Base-by-base conservation (phyloP, 2,888 invertebrate genomes). In the Cosmia pyralina region DNA sequence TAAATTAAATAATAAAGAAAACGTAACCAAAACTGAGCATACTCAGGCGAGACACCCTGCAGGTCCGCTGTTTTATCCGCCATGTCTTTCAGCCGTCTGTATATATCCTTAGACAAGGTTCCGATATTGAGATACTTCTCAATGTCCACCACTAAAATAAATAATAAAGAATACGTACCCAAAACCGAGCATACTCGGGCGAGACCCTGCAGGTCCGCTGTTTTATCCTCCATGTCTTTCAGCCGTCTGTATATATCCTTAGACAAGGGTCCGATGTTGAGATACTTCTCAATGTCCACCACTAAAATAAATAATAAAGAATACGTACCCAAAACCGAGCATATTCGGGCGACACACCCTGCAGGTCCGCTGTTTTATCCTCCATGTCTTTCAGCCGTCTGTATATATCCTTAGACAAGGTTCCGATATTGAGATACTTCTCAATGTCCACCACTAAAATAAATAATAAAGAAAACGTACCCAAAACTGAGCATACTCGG, bases 311-410 rank as follows among this genome's bases (percentile, higher is more conserved):
- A 48, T 48, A 50, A 58, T 17, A 41, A 53, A 65, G 15, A 13
- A n/a, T 15, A 70, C 90, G 84, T 53, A 94, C 95, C 95, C 95
- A 95, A 85, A 97, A 97, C 84, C 97, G 96, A 41, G 97, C 97
- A 89, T 98, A 98, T 92, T 98, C 98, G 0, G 98, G 98, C 55
- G 98, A 98, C 70, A 98, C 91, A 0, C 98, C 96, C 92, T 98
- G 98, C 74, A 98, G 92, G 77, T 97, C 95, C 11, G 98, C 94
- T 64, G 98, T 96, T 81, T 97, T 96, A 87, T 98, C 97, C 92
- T 98, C 98, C 87, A 98, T 96, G 1, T 93, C 94, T 92, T 98
- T 98, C 10, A 98, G 92, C 38, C 38, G 38, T 15, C 46, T 5
- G 15, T 46, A 46, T 46, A 5, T 17, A 1, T 48, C 4, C 6